Evolutionary conservation across 2,113 vertebrate genomes (phyloP), one percentile per base, ranked within the genome.

Genomic region (Collichthys lucidus): DNA sequence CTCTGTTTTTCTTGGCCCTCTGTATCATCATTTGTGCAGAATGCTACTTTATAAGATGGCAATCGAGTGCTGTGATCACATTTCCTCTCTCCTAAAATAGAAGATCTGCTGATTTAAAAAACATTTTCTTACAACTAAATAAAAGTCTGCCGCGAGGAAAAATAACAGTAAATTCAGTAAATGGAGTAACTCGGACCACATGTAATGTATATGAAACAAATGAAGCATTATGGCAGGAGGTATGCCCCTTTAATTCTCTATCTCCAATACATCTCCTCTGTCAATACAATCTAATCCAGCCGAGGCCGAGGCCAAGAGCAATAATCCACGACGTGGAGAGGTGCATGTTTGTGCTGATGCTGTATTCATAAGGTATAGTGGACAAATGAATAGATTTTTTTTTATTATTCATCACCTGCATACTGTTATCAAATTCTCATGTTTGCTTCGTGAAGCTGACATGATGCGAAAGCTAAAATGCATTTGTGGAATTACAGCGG

Each of bases 211-310:
- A 85, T 82, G 86, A 86, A 88, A 87, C 86, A 90, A 93, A 93
- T 88, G 26, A 92, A 88, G 84, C 70, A 53, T 79, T 79, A 80
- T 86, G 83, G 91, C 87, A 84, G 76, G 85, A 92, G 82, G 88
- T 79, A 82, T 77, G 82, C 80, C 85, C 53, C 86, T 83, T 66
- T 83, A 83, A 88, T 86, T 79, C 82, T 69, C 85, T 85, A 90
- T 93, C 84, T 92, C 89, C 84, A 89, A 79, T 91, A 80, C 88
- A 92, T 92, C 83, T 91, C 74, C 74, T 86, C 74, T 89, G 92
- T 93, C 92, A 91, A 80, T 93, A 89, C 86, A 86, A 94, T 93
- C 88, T 92, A 88, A 93, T 92, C 78, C 81, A 88, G 73, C 63
- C 72, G 22, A 78, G 79, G 19, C 68, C 40, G 62, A 71, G 73